Evolutionary conservation across 2,797 vertebrate species (phyloP).

Genomic region (Trematomus bernacchii): DNA sequence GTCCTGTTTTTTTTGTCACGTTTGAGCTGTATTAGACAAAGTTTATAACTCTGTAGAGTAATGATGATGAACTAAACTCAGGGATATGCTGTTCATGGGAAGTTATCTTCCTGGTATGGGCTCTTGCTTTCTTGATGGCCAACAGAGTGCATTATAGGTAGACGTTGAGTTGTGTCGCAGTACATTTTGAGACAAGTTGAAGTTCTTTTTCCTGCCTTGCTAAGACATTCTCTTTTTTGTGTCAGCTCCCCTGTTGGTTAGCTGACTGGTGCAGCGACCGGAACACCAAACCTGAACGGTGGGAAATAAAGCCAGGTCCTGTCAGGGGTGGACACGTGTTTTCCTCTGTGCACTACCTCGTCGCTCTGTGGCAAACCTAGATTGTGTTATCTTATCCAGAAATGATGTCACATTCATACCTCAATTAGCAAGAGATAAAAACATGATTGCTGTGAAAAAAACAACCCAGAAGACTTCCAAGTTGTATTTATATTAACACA

Average conservation of each 20-base stretch:
- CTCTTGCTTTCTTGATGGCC: neutral
- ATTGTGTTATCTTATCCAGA: constrained; percentile 3
- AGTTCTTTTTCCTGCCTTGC: neutral
- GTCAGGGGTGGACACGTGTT: neutral
- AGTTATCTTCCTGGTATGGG: neutral
- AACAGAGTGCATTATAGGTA: neutral
- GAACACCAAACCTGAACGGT: constrained; percentile 12
- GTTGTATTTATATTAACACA: constrained; percentile 2
- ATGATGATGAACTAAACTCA: neutral
- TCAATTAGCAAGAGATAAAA: constrained; percentile 11
- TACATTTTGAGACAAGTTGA: neutral
- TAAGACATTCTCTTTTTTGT: neutral
- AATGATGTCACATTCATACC: constrained; percentile 8
- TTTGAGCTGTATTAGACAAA: too few species aligned
- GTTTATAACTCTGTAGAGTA: neutral
- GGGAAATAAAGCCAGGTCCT: constrained; percentile 15
- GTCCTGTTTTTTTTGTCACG: too few species aligned
- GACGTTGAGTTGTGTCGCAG: neutral
- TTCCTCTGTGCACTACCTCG: neutral
- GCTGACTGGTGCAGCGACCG: neutral
- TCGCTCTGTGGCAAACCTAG: constrained; percentile 7
- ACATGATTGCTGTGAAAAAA: neutral
- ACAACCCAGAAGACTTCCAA: neutral
- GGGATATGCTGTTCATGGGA: too few species aligned
- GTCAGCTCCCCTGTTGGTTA: neutral